Conservation (phyloP, 1,140 invertebrate species). For the Drosophila sp. region DNA sequence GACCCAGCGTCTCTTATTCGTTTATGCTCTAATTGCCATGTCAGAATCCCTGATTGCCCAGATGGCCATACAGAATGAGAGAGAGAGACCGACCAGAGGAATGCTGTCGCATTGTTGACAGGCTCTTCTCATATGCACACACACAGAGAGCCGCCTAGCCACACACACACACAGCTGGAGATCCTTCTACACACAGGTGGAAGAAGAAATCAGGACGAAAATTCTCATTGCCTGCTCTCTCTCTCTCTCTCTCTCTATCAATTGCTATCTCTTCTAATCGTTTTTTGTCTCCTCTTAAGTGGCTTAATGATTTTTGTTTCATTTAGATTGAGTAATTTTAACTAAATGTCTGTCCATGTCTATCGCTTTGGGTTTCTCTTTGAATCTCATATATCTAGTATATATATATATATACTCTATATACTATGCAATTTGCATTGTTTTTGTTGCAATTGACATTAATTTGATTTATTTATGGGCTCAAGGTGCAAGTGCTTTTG, state of each 20-base stretch:
- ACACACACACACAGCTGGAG: conserved; percentile 35
- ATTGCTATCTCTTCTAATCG: conserved; percentile 1
- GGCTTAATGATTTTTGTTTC: conserved; percentile 76
- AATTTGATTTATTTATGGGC: conserved; percentile 75
- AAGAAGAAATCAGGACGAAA: conserved; percentile 30
- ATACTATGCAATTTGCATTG: conserved; percentile 9
- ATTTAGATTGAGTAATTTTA: conserved; percentile 63
- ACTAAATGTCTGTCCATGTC: conserved; percentile 31
- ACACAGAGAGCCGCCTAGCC: conserved; percentile 18
- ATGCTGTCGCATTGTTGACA: conserved; percentile 64
- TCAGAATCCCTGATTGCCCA: conserved; percentile 70
- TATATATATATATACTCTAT: neutral
- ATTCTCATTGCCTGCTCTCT: conserved; percentile 15
- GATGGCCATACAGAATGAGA: conserved; percentile 31
- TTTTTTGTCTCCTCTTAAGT: conserved; percentile 50
- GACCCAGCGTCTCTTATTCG: conserved; percentile 32
- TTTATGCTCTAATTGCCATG: conserved; percentile 74
- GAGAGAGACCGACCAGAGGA: conserved; percentile 28
- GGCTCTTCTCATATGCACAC: conserved; percentile 47
- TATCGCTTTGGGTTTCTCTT: conserved; percentile 9
- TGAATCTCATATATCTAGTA: neutral
- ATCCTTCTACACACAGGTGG: conserved; percentile 19
- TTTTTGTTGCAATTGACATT: conserved; percentile 68
- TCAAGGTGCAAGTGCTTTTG: conserved; percentile 52
- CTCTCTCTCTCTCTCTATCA: conserved; percentile 40